phyloP scores from a whole-genome alignment of 2,797 vertebrate genomes.

The Nannoperca australis region DNA sequence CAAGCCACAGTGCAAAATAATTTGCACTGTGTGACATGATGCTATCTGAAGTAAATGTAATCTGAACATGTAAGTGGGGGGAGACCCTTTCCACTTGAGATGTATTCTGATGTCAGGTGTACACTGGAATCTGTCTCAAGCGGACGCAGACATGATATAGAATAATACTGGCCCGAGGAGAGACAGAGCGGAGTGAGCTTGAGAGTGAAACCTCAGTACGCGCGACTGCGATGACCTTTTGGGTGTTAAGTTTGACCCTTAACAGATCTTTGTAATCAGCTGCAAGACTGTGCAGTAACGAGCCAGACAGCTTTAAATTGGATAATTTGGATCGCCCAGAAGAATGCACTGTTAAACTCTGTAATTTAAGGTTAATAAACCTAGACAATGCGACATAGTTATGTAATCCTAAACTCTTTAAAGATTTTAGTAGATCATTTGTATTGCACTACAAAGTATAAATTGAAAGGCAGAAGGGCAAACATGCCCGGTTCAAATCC shows the following conservation, averaged over 20 bases:
- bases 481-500: background rate
- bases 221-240: background rate
- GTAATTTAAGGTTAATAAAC: background rate
- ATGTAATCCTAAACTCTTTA: background rate
- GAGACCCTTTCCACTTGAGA: background rate
- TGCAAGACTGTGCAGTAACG: background rate
- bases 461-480: background rate
- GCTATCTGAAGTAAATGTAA: too few relatives aligned
- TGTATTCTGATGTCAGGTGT: background rate
- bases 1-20: background rate
- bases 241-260: background rate
- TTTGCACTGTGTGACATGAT: background rate
- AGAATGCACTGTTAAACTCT: background rate
- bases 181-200: background rate
- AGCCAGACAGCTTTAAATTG: constrained; percentile 2
- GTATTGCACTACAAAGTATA: background rate
- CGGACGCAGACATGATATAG: constrained; percentile 12
- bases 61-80: too few relatives aligned
- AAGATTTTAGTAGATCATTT: background rate
- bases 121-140: constrained; percentile 28
- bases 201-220: constrained; percentile 1
- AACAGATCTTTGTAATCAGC: constrained; percentile 3
- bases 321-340: background rate
- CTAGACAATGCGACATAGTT: background rate
- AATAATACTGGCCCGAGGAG: background rate